Evolutionary conservation across 2,113 vertebrate species (phyloP).

Genomic region (Hippoglossus stenolepis): DNA sequence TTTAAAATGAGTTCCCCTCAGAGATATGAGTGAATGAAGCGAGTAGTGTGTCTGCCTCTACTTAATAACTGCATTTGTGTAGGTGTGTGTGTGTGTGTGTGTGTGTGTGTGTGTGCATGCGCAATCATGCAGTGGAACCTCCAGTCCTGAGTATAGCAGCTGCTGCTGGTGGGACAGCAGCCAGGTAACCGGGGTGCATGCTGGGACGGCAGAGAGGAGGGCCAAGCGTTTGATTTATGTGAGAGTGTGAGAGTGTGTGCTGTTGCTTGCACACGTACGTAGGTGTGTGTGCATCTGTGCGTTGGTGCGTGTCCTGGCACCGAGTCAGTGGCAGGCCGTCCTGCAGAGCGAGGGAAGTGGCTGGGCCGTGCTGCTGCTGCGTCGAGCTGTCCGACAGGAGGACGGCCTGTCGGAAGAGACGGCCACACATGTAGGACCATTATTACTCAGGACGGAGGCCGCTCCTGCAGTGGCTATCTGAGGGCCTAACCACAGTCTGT

Average conservation of each 20-base stretch:
- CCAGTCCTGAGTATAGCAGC: constrained; percentile 62
- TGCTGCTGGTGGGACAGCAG: constrained; percentile 66
- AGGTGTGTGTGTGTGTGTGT: no score
- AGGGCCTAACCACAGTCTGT: not conserved
- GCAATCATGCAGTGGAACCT: constrained; percentile 32
- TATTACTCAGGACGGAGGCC: not conserved
- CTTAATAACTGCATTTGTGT: no score
- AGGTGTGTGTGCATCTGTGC: no score
- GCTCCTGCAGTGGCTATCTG: not conserved
- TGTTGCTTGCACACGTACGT: not conserved
- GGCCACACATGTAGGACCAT: not conserved
- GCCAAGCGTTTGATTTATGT: constrained; percentile 63
- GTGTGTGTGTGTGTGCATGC: no score
- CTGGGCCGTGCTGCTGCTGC: no score
- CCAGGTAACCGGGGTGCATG: constrained; percentile 70
- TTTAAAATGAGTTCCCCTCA: no score
- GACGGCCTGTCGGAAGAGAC: not conserved
- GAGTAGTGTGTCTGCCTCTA: no score
- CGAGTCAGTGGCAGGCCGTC: not conserved
- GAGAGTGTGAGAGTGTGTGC: constrained; percentile 51
- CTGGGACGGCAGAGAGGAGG: constrained; percentile 58
- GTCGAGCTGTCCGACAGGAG: not conserved
- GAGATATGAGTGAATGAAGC: no score
- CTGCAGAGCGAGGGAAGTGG: not conserved
- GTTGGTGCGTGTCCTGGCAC: constrained; percentile 13